Base-by-base conservation (phyloP, 2,113 vertebrate genomes). In the Rhinolophus sinicus region DNA sequence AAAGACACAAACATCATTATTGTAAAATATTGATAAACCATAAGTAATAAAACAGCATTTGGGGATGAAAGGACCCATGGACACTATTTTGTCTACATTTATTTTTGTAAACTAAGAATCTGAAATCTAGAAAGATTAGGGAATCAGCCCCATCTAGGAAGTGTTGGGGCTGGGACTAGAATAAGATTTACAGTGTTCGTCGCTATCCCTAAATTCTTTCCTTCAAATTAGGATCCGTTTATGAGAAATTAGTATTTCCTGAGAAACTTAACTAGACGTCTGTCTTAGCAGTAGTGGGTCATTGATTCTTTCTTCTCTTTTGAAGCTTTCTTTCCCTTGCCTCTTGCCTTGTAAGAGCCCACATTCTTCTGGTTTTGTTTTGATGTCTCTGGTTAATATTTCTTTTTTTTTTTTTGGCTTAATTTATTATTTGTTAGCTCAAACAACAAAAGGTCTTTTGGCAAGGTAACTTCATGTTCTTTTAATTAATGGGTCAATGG, bases 401-500 rank as follows among this genome's bases (percentile, higher is more conserved):
- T 35, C 3, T 4, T 9, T 28, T 76, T 33, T 50, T 18, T 19
- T 76, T 33, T 50, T 18, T 19, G 38, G 28, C 47, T 93, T 88
- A 82, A 91, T 96, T 82, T 97, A 91, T 96, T 96, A 85, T 91
- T 97, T 93, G 93, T 92, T 93, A 92, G 92, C 4, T 54, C 21
- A 77, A 87, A 72, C 58, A 97, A 85, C 77, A 92, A 89, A 94
- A 96, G 62, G 33, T 89, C 38, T 95, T 93, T 50, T 77, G 78
- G 65, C 14, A 89, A 35, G 73, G 47, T 92, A 35, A 73, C 73
- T 96, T 96, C 40, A 70, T 82, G 15, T 24, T 95, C 91, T 91
- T 89, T 93, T 92, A 89, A 96, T 88, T 88, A 92, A 89, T n/a
- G 6, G 6, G 14, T 91, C 52, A 76, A 86, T 78, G 86, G 44